A percentile compares a stretch with the other conserved stretches of the same genome.
Conservation (phyloP, 2,113 vertebrate species). For the Actenoides hombroni region DNA sequence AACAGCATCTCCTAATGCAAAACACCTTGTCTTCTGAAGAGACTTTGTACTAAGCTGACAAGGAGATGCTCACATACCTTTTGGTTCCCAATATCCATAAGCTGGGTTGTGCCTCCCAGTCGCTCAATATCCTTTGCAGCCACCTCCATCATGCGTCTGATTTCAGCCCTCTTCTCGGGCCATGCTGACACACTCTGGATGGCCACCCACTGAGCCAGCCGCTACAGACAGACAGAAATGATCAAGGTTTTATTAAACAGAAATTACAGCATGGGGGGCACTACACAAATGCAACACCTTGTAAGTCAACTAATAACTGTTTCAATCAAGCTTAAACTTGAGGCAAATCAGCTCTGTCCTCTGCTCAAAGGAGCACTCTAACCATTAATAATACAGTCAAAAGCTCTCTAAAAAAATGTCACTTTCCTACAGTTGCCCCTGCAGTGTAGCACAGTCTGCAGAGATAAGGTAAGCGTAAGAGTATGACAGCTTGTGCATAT, state of each 20-base stretch:
- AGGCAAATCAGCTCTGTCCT: not conserved
- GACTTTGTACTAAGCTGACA: not conserved
- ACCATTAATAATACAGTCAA: not conserved
- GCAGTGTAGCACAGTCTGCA: not conserved
- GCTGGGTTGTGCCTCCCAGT: constrained; percentile 85
- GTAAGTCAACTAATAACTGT: not conserved
- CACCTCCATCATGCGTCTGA: constrained; percentile 90
- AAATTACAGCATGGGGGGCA: not conserved
- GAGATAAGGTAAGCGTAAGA: not conserved
- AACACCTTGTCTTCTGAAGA: not conserved
- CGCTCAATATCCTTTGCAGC: constrained; percentile 86
- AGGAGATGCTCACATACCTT: constrained; percentile 67
- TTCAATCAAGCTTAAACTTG: not conserved
- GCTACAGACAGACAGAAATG: constrained; percentile 62
- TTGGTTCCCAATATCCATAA: constrained; percentile 89
- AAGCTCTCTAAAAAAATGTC: not conserved
- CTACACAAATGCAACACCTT: not conserved
- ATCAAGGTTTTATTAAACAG: not conserved
- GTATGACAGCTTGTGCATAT: not conserved
- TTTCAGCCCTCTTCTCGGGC: constrained; percentile 90
- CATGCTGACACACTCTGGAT: constrained; percentile 94
- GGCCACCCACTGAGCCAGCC: constrained; percentile 89
- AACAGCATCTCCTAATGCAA: not conserved
- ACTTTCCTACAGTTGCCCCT: not conserved
- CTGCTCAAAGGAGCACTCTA: not conserved